Evolutionary conservation across 2,797 vertebrate species (phyloP).

Genomic region (Oophaga sylvatica): DNA sequence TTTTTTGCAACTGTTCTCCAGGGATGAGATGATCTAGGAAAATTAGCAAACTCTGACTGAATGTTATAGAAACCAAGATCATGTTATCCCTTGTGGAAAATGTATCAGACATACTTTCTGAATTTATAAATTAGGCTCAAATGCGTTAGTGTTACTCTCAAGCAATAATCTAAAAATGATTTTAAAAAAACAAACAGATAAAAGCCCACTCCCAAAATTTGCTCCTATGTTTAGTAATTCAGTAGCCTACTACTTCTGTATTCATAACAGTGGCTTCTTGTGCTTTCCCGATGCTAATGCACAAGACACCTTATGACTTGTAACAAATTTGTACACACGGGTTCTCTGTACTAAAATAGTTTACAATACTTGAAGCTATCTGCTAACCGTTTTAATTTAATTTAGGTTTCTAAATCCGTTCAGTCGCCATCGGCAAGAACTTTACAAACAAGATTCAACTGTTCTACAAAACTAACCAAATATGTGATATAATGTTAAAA

Average conservation of each 20-base stretch:
- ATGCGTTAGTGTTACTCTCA: too few species aligned
- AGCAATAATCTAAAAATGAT: too few species aligned
- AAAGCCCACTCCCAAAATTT: not conserved
- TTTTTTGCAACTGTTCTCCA: too few species aligned
- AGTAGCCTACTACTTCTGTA: not conserved
- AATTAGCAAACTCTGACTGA: too few species aligned
- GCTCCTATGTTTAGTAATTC: not conserved
- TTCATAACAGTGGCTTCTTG: not conserved
- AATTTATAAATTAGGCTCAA: too few species aligned
- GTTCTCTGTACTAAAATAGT: not conserved
- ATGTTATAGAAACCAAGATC: too few species aligned
- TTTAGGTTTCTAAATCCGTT: not conserved
- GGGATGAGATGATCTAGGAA: too few species aligned
- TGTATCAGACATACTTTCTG: too few species aligned
- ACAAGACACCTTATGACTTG: not conserved
- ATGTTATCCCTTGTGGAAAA: too few species aligned
- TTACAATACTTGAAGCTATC: not conserved
- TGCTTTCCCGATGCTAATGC: not conserved
- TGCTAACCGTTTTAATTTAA: not conserved
- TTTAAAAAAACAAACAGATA: too few species aligned
- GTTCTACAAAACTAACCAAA: too few species aligned
- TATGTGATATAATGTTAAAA: too few species aligned
- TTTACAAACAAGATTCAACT: not conserved
- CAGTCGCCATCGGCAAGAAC: not conserved
- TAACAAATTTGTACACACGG: not conserved